Percentiles rank a stretch among this genome's conserved stretches.
phyloP scores from a whole-genome alignment of 1,140 invertebrate species.

The Drosophila suzukii region DNA sequence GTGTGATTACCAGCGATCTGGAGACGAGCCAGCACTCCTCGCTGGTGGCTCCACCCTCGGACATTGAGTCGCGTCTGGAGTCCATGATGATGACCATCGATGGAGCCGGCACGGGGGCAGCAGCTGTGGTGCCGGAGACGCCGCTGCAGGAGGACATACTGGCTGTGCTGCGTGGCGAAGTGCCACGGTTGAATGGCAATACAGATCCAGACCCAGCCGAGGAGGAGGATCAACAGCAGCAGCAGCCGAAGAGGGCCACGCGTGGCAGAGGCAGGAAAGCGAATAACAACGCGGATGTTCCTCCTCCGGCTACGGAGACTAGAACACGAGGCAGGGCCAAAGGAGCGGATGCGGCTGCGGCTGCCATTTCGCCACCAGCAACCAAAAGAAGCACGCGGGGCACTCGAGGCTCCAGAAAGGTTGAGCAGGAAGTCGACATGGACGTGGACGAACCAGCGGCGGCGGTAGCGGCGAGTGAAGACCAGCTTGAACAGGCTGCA shows the following conservation, averaged over 20 bases:
- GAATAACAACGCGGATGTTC: slow-evolving; percentile 15
- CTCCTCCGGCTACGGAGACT: slow-evolving; percentile 31
- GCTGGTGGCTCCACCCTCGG: slow-evolving; percentile 81
- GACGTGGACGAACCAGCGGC: slow-evolving; percentile 39
- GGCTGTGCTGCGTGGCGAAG: slow-evolving; percentile 75
- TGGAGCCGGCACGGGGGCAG: slow-evolving; percentile 21
- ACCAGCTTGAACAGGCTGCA: slow-evolving; percentile 7
- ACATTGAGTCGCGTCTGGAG: slow-evolving; percentile 79
- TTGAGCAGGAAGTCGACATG: slow-evolving; percentile 31
- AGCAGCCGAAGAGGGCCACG: slow-evolving; percentile 50
- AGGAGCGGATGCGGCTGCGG: slow-evolving; percentile 22
- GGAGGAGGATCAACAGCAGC: slow-evolving; percentile 24
- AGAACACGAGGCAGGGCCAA: slow-evolving; percentile 53
- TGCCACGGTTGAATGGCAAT: slow-evolving; percentile 59
- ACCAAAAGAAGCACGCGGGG: slow-evolving; percentile 63
- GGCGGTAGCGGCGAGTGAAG: slow-evolving; percentile 11
- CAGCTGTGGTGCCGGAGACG: slow-evolving; percentile 32
- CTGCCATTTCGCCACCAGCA: slow-evolving; percentile 10
- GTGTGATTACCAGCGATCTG: slow-evolving; percentile 81
- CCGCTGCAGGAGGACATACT: slow-evolving; percentile 81
- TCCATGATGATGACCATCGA: slow-evolving; percentile 84
- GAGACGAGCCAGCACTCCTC: slow-evolving; percentile 84
- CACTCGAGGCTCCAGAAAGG: slow-evolving; percentile 35
- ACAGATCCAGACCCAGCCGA: slow-evolving; percentile 2
- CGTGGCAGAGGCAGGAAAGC: slow-evolving; percentile 56